Evolutionary conservation across 2,113 vertebrate species (phyloP), one percentile per base, ranked within the genome.

Genomic region (Glaucomys volans): DNA sequence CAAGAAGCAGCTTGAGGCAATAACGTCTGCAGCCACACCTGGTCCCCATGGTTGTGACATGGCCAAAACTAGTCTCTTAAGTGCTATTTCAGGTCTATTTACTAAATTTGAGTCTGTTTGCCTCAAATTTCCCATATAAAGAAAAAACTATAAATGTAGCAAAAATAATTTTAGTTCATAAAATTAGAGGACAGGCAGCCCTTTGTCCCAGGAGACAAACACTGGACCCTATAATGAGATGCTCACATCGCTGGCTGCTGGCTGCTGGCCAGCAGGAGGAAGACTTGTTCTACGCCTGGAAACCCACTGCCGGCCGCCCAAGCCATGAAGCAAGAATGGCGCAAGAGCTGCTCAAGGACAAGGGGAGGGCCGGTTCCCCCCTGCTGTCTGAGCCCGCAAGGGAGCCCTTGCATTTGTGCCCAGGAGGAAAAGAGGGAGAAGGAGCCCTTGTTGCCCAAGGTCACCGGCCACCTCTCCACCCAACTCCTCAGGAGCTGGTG

Each of bases 21-120:
- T 1, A 18, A 4, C 0, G 1, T 42, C 47, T 11, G 13, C 0
- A 2, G 76, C 44, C 35, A 28, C 52, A 0, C 26, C 22, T 14
- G 18, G 40, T 3, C 54, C 37, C 20, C 10, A 0, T 0, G 22
- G 40, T 35, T 13, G 9, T 37, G 32, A 16, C 1, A 3, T 5
- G 32, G 93, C 86, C n/a, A 1, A 0, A 4, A 30, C 8, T 64
- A 24, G 35, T 30, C 72, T 71, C 90, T 24, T 22, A 14, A 77
- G 74, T 5, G 18, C 30, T 1, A 4, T 13, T 62, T 54, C 87
- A 71, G 14, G 54, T 40, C 57, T 64, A 1, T 4, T 57, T 50
- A 62, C 10, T 40, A 17, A 59, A 57, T 24, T 57, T 8, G 54
- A 22, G 20, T 57, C 54, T 57, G 2, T 22, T 42, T 80, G 40